A percentile compares a stretch with the other conserved stretches of the same genome.
Conservation (phyloP, 2,888 invertebrate species). For the Cheilosia scutellata region DNA sequence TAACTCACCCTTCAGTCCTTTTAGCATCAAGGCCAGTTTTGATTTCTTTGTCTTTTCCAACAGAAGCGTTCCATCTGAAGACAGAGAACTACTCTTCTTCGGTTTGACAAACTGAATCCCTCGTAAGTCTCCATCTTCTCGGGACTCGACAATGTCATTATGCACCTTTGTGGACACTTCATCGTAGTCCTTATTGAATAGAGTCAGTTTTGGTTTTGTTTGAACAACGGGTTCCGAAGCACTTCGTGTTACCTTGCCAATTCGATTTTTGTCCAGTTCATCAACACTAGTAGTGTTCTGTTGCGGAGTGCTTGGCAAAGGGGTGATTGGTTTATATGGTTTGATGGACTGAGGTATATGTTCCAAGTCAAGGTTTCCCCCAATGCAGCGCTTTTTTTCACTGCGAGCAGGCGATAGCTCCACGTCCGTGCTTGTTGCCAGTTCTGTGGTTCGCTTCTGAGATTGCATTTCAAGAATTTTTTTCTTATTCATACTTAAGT, state of each 20-base stretch:
- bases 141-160: slow-evolving; percentile 61
- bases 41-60: slow-evolving; percentile 82
- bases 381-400: slow-evolving; percentile 26
- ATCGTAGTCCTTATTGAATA: slow-evolving; percentile 81
- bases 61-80: slow-evolving; percentile 77
- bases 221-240: slow-evolving; percentile 53
- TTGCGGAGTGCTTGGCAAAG: slow-evolving; percentile 64
- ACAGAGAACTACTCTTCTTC: slow-evolving; percentile 78
- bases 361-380: slow-evolving; percentile 17
- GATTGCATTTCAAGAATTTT: slow-evolving; percentile 74
- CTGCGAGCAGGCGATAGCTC: background rate
- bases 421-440: background rate
- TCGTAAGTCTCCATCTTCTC: slow-evolving; percentile 78
- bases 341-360: background rate
- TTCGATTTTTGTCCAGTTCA: background rate
- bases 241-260: slow-evolving; percentile 28
- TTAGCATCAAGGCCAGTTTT: slow-evolving; percentile 83
- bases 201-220: slow-evolving; percentile 80
- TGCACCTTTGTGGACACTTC: slow-evolving; percentile 23
- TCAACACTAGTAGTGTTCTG: background rate
- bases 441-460: slow-evolving; percentile 28
- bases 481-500: slow-evolving; percentile 78
- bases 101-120: slow-evolving; percentile 83
- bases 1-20: slow-evolving; percentile 82
- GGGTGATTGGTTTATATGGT: slow-evolving; percentile 66